Base-by-base conservation (phyloP, 2,797 vertebrate genomes). In the Odontamblyopus lacepedii region DNA sequence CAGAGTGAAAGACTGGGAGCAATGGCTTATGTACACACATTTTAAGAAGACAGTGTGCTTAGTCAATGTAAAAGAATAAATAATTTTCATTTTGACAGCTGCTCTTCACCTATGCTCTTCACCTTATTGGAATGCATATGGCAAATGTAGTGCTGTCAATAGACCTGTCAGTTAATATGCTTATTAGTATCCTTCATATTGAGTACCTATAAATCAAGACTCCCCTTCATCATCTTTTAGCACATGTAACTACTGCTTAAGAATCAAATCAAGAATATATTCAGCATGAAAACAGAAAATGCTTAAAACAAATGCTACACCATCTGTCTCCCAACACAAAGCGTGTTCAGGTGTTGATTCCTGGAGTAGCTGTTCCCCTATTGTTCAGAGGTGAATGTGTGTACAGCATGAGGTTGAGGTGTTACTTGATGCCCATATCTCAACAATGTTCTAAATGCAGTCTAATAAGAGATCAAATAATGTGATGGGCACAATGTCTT, bases 201-300 rank as follows among this genome's bases (percentile, higher is more conserved):
- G 2, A 78, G 29, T n/a, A n/a, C 41, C 75, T 67, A 32, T 38
- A 75, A 76, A 80, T 74, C 61, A 76, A 63, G 67, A 69, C 51
- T 59, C 48, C 72, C 78, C 57, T 44, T 70, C 80, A 75, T 84
- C 78, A 77, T 63, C 69, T 57, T 78, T 83, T 78, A 76, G 72
- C 78, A 82, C 73, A 75, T 60, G 80, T 23, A 41, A 71, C 75
- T 23, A 27, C 60, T 44, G 53, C 55, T 73, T 84, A 72, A 83
- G 84, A 89, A 82, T 82, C 68, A 78, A 82, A 91, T 91, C 89
- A 88, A 79, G 26, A 23, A 44, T 44, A 44, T 48, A 48, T 48
- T 48, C 44, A 1, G 13, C 44, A 48, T 48, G 44, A 48, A 48
- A 48, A 48, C 3, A 13, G 2, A 15, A 48, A 48, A 48, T 48